Conservation (phyloP, 2,797 vertebrate genomes). For the Threskiornis aethiopicus region DNA sequence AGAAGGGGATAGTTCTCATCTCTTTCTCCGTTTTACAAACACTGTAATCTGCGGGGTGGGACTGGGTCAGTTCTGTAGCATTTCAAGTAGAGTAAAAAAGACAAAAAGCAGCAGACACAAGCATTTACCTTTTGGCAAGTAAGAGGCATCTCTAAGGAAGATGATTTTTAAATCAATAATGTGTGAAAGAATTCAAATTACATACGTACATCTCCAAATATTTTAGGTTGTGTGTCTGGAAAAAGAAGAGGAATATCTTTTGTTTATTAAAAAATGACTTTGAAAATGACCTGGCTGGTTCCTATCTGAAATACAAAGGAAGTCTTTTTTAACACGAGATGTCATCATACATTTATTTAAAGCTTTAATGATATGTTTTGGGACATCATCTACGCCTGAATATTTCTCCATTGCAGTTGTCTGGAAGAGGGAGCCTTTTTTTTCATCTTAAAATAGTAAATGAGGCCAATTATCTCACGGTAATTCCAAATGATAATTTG, state of each 20-base stretch:
- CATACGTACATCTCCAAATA: not conserved
- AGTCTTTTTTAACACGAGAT: not conserved
- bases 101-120: constrained; percentile 16
- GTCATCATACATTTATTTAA: constrained; percentile 47
- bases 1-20: not conserved
- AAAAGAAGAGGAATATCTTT: not conserved
- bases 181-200: constrained; percentile 8
- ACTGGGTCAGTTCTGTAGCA: not conserved
- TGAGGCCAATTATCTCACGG: constrained; percentile 41
- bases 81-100: not conserved
- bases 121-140: constrained; percentile 3
- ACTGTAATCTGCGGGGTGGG: not conserved
- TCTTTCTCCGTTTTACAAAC: not conserved
- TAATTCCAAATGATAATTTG: constrained; percentile 7
- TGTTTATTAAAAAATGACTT: constrained; percentile 6
- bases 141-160: not conserved
- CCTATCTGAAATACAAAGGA: not conserved
- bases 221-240: not conserved
- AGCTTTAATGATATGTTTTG: constrained; percentile 48
- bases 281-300: not conserved
- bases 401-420: constrained; percentile 20
- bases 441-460: constrained; percentile 53
- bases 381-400: not conserved
- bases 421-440: not conserved
- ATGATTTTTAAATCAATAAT: not conserved